phyloP scores from a whole-genome alignment of 2,888 invertebrate genomes.

The Aelia acuminata region DNA sequence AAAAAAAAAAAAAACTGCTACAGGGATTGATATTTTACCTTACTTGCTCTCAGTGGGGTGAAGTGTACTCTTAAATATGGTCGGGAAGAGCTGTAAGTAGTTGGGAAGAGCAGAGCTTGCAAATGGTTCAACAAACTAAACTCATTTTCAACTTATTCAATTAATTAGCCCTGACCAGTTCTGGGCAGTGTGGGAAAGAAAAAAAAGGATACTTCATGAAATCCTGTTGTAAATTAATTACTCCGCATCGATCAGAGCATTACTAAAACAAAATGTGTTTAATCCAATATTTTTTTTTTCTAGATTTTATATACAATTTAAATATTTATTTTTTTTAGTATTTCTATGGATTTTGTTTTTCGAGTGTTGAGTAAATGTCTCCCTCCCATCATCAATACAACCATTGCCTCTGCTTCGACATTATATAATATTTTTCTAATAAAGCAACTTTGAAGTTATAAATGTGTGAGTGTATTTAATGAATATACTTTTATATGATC shows the following conservation, averaged over 20 bases:
- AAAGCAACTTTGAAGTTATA: too few relatives aligned
- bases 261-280: not conserved
- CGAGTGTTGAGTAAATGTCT: too few relatives aligned
- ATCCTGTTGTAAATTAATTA: not conserved
- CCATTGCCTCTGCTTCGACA: too few relatives aligned
- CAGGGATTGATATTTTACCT: not conserved
- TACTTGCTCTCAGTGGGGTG: not conserved
- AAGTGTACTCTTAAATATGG: not conserved
- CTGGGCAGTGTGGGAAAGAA: not conserved
- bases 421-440: too few relatives aligned
- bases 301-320: too few relatives aligned
- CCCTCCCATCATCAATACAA: too few relatives aligned
- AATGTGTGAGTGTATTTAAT: too few relatives aligned
- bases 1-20: too few relatives aligned
- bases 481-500: too few relatives aligned
- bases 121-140: conserved; percentile 28
- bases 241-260: not conserved
- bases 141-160: conserved; percentile 28
- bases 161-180: conserved; percentile 10
- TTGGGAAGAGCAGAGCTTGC: not conserved
- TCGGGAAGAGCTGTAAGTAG: not conserved
- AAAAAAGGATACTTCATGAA: not conserved
- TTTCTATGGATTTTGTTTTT: too few relatives aligned
- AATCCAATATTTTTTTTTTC: not conserved
- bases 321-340: too few relatives aligned